Evolutionary conservation across 2,113 vertebrate genomes (phyloP).

Genomic region (Choloepus hoffmanni): DNA sequence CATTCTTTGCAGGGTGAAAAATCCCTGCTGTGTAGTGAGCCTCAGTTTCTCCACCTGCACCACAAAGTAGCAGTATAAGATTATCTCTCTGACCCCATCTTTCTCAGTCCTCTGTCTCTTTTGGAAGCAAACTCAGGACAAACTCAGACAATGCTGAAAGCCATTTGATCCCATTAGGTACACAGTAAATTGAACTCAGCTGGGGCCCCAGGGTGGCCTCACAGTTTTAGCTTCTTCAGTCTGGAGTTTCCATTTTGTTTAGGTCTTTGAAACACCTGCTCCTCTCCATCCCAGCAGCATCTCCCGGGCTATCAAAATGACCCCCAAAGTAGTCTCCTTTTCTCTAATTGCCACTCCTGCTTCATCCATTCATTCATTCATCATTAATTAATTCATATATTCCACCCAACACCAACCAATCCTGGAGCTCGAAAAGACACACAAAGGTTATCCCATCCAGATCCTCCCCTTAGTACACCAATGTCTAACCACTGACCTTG

Average conservation of each 20-base stretch:
- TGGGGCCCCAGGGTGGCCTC: accelerated
- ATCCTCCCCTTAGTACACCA: neutral
- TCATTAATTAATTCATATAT: neutral
- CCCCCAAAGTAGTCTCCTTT: neutral
- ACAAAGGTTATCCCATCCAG: neutral
- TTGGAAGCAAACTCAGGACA: neutral
- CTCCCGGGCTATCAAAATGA: neutral
- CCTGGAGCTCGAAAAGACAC: neutral
- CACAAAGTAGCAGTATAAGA: neutral
- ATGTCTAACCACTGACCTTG: neutral
- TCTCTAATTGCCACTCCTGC: neutral
- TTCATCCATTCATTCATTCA: neutral
- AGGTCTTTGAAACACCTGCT: neutral
- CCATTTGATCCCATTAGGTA: neutral
- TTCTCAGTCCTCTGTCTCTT: neutral
- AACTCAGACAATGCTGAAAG: neutral
- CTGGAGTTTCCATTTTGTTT: neutral
- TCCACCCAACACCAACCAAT: neutral
- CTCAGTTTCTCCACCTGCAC: neutral
- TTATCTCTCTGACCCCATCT: neutral
- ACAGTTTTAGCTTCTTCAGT: neutral
- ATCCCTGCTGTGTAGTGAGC: neutral
- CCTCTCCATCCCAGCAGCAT: neutral
- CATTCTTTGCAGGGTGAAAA: neutral
- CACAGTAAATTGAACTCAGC: neutral